phyloP scores from a whole-genome alignment of 2,113 vertebrate species.

The Solea senegalensis region DNA sequence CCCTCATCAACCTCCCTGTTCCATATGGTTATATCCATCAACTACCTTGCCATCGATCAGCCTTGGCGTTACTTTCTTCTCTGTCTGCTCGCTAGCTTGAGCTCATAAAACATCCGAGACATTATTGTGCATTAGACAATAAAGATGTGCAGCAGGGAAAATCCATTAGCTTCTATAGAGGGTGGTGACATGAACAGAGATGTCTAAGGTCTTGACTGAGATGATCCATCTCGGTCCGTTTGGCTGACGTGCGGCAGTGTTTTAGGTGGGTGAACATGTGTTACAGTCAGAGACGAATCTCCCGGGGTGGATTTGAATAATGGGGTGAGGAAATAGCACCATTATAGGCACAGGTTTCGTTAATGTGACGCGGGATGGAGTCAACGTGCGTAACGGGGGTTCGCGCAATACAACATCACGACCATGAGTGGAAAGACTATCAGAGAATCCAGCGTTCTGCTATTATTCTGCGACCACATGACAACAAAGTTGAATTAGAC shows the following conservation, averaged over 20 bases:
- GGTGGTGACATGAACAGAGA: constrained; percentile 65
- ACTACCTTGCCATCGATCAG: constrained; percentile 68
- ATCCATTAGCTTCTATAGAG: constrained; percentile 69
- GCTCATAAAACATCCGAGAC: constrained; percentile 73
- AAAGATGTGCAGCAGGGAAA: constrained; percentile 68
- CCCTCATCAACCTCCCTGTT: constrained; percentile 50
- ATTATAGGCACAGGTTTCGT: constrained; percentile 16
- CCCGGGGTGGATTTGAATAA: constrained; percentile 28
- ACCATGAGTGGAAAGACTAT: too few relatives aligned
- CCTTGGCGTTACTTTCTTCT: constrained; percentile 61
- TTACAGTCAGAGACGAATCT: constrained; percentile 10
- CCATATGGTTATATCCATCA: constrained; percentile 72
- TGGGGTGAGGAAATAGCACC: constrained; percentile 9
- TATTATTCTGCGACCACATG: too few relatives aligned
- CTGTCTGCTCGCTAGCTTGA: constrained; percentile 62
- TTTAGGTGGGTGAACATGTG: constrained; percentile 46
- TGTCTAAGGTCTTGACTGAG: constrained; percentile 54
- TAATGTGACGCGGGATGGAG: constrained; percentile 20
- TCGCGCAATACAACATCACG: too few relatives aligned
- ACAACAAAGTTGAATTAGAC: too few relatives aligned
- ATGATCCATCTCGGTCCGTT: constrained; percentile 62
- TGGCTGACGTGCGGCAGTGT: constrained; percentile 37
- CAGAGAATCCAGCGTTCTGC: too few relatives aligned
- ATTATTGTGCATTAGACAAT: constrained; percentile 77
- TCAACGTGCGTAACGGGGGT: too few relatives aligned